A percentile compares a stretch with the other conserved stretches of the same genome.
phyloP scores from a whole-genome alignment of 2,797 vertebrate species.

The Danio choprae region DNA sequence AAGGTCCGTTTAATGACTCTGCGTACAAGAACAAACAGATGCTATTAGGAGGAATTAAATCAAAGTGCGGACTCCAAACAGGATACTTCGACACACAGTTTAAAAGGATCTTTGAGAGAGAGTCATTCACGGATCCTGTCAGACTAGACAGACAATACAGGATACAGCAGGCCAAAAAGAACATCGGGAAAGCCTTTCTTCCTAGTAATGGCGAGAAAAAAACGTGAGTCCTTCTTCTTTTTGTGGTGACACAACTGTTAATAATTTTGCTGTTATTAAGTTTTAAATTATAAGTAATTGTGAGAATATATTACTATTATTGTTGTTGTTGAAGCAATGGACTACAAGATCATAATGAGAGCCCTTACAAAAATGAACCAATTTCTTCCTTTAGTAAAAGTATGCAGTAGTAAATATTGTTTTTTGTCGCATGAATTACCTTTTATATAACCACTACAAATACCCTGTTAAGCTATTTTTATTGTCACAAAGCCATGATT shows the following conservation, averaged over 20 bases:
- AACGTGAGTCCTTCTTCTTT: conserved; percentile 74
- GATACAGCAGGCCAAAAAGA: conserved; percentile 84
- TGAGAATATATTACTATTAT: not conserved
- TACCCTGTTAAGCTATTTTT: too few species aligned
- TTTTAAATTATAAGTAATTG: not conserved
- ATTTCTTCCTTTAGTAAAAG: too few species aligned
- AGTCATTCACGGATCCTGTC: conserved; percentile 80
- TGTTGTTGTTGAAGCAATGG: not conserved
- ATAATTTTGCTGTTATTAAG: too few species aligned
- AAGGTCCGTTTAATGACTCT: conserved; percentile 86
- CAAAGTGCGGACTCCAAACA: conserved; percentile 78
- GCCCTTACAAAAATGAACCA: too few species aligned
- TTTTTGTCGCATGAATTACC: not conserved
- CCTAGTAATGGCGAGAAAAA: conserved; percentile 82
- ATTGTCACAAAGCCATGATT: too few species aligned
- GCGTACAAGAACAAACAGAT: conserved; percentile 85
- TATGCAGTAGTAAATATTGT: too few species aligned
- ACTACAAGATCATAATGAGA: not conserved
- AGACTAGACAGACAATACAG: conserved; percentile 78
- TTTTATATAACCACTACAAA: not conserved
- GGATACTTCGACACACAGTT: conserved; percentile 87
- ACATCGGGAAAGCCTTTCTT: conserved; percentile 84
- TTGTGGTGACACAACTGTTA: not conserved
- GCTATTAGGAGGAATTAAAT: conserved; percentile 75
- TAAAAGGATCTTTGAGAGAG: conserved; percentile 82